Evolutionary conservation across 1,140 invertebrate species (phyloP).

Genomic region (Caerostris darwini): DNA sequence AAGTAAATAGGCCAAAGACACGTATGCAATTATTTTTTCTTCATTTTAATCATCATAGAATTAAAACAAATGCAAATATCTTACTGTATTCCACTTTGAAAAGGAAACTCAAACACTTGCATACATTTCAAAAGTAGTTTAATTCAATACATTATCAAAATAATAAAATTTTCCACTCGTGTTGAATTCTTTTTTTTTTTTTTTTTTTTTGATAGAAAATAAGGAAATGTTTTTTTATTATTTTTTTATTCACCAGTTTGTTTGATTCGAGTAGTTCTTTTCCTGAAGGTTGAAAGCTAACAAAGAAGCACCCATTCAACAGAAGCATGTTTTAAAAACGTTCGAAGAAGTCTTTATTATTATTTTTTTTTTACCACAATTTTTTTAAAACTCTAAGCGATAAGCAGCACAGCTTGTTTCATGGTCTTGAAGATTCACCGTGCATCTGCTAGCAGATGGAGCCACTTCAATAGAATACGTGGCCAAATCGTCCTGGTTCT

Average conservation of each 20-base stretch:
- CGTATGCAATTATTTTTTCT: background rate
- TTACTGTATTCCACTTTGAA: slow-evolving; percentile 65
- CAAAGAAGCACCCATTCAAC: slow-evolving; percentile 77
- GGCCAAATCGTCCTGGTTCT: slow-evolving; percentile 94
- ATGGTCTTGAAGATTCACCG: slow-evolving; percentile 98
- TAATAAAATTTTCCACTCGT: background rate
- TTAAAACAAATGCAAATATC: background rate
- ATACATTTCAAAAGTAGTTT: background rate
- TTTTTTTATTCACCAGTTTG: slow-evolving; percentile 13
- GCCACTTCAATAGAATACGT: slow-evolving; percentile 96
- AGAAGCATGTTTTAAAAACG: slow-evolving; percentile 58
- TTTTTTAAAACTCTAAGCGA: slow-evolving; percentile 94
- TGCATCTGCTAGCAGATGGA: slow-evolving; percentile 97
- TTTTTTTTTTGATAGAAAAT: slow-evolving; percentile 36
- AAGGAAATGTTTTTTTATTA: background rate
- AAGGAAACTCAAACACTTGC: slow-evolving; percentile 49
- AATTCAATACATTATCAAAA: background rate
- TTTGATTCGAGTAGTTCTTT: slow-evolving; percentile 38
- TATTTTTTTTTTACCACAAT: background rate
- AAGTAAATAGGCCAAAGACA: slow-evolving; percentile 34
- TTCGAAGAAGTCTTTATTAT: background rate
- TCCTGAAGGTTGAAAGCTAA: slow-evolving; percentile 58
- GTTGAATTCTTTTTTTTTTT: background rate
- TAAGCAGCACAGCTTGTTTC: slow-evolving; percentile 98
- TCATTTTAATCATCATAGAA: slow-evolving; percentile 4